Conservation (phyloP, 1,140 invertebrate genomes). For the Drosophila lini region DNA sequence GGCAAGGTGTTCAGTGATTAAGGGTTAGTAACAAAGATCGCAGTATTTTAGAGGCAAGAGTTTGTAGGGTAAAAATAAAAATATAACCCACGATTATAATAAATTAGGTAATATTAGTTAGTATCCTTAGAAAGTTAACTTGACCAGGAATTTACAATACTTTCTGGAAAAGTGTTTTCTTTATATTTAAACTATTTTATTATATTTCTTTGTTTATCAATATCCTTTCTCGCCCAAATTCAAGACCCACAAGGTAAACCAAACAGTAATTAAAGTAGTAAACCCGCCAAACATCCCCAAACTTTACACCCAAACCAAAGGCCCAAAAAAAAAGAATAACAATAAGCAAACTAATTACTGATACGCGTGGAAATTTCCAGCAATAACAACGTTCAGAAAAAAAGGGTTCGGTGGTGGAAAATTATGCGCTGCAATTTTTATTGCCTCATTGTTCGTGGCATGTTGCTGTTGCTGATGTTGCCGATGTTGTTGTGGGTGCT, state of each 20-base stretch:
- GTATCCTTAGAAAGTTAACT: too few species aligned
- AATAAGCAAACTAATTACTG: slow-evolving; percentile 80
- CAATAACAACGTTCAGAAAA: slow-evolving; percentile 27
- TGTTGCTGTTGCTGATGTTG: slow-evolving; percentile 49
- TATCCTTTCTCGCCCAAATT: slow-evolving; percentile 5
- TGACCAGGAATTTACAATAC: too few species aligned
- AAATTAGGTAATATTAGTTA: background rate
- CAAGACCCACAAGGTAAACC: background rate
- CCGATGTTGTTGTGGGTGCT: slow-evolving; percentile 55
- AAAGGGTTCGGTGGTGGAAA: slow-evolving; percentile 68
- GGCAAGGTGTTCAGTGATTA: background rate
- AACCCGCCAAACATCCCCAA: slow-evolving; percentile 1
- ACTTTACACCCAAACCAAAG: slow-evolving; percentile 3
- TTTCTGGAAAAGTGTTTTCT: background rate
- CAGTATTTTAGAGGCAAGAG: background rate
- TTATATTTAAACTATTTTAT: background rate
- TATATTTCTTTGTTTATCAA: background rate
- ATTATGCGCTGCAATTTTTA: slow-evolving; percentile 83
- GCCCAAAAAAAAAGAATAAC: slow-evolving; percentile 36
- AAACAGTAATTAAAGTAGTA: slow-evolving; percentile 20
- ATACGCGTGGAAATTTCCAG: slow-evolving; percentile 77
- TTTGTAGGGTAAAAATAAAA: background rate
- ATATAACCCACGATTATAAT: background rate
- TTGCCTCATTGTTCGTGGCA: slow-evolving; percentile 78
- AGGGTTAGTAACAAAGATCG: background rate